phyloP scores from a whole-genome alignment of 2,797 vertebrate genomes.

The Pipistrellus pipistrellus region DNA sequence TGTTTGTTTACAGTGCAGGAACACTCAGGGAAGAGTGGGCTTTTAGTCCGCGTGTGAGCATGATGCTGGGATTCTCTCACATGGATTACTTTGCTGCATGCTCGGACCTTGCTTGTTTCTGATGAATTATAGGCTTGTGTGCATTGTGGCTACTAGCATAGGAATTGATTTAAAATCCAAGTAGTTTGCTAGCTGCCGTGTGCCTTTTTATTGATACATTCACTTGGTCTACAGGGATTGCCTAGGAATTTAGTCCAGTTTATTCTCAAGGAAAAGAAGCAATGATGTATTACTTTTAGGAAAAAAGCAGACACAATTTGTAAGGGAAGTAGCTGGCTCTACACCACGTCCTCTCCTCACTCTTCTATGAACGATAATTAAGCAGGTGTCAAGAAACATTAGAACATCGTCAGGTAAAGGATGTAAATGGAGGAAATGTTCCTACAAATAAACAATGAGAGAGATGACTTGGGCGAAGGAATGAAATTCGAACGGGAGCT shows the following conservation, averaged over 20 bases:
- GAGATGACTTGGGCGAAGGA: conserved; percentile 34
- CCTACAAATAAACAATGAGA: not conserved
- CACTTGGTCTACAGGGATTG: conserved; percentile 54
- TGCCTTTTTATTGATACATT: conserved; percentile 8
- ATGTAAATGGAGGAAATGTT: not conserved
- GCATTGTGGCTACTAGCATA: conserved; percentile 2
- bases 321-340: conserved; percentile 13
- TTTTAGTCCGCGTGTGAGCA: not conserved
- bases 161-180: conserved; percentile 60
- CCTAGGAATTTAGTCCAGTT: conserved; percentile 61
- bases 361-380: conserved; percentile 31
- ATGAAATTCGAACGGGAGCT: not conserved
- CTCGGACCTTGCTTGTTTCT: conserved; percentile 36
- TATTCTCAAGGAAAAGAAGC: conserved; percentile 57
- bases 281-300: conserved; percentile 57
- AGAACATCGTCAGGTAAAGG: not conserved
- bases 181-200: conserved; percentile 35
- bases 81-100: not conserved
- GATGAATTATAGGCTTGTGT: conserved; percentile 57
- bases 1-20: not conserved
- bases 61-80: not conserved
- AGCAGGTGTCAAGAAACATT: conserved; percentile 76
- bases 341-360: not conserved
- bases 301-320: conserved; percentile 57
- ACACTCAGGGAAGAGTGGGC: not conserved